phyloP scores from a whole-genome alignment of 1,140 invertebrate genomes.

The Drosophila tropicalis region DNA sequence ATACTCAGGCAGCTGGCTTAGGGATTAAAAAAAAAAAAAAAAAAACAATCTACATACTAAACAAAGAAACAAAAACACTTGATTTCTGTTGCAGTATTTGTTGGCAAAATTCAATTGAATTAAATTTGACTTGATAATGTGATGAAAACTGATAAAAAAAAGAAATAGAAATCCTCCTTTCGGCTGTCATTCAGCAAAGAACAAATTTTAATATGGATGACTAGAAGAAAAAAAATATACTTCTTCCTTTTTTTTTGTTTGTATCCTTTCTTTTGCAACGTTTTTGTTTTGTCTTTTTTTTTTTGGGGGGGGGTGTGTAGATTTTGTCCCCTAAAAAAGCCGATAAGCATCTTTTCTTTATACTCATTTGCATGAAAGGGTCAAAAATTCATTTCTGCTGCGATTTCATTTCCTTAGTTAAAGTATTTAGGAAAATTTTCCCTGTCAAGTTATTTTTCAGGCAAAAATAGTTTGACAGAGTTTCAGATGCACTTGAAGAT shows the following conservation, averaged over 20 bases:
- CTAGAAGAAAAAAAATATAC: neutral
- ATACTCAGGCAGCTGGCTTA: neutral
- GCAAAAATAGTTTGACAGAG: neutral
- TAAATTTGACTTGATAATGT: constrained; percentile 13
- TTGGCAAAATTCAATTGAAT: neutral
- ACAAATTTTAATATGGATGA: neutral
- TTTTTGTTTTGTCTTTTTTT: neutral
- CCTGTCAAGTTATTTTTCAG: neutral
- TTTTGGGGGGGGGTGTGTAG: neutral
- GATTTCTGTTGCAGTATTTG: too few species aligned
- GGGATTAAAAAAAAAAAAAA: neutral
- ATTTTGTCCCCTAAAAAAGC: constrained; percentile 1
- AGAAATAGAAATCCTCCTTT: neutral
- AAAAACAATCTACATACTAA: neutral
- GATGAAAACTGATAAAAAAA: constrained; percentile 1
- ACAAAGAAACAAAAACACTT: too few species aligned
- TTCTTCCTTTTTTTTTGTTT: neutral
- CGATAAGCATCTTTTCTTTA: constrained; percentile 2
- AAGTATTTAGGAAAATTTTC: neutral
- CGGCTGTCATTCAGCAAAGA: neutral
- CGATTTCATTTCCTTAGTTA: neutral
- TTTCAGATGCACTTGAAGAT: too few species aligned
- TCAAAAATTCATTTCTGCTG: constrained; percentile 11
- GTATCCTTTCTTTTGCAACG: constrained; percentile 1
- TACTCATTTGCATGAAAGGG: constrained; percentile 56